phyloP scores from a whole-genome alignment of 2,797 vertebrate species.

The Melanotaenia pygmaea region DNA sequence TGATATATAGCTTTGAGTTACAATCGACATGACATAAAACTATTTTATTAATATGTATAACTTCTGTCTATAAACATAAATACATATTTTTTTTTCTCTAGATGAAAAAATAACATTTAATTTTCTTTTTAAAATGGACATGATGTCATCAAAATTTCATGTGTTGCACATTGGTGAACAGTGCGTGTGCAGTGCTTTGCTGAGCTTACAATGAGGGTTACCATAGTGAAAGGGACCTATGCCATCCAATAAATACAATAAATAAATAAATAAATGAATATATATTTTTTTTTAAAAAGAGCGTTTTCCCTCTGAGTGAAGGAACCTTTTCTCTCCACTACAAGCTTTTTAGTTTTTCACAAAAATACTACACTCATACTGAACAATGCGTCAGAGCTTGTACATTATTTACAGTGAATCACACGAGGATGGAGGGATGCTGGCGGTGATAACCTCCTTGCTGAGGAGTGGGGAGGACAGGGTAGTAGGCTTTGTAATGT shows the following conservation, averaged over 20 bases:
- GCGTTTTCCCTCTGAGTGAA: slow-evolving; percentile 66
- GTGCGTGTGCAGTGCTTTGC: slow-evolving; percentile 81
- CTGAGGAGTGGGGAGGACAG: not conserved
- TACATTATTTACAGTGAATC: slow-evolving; percentile 84
- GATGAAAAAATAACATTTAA: slow-evolving; percentile 82
- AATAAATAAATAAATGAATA: slow-evolving; percentile 52
- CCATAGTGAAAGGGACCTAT: slow-evolving; percentile 75
- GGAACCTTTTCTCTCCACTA: slow-evolving; percentile 71
- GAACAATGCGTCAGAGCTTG: slow-evolving; percentile 78
- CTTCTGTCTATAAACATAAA: slow-evolving; percentile 73
- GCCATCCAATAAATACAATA: slow-evolving; percentile 68
- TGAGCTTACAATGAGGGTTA: slow-evolving; percentile 74
- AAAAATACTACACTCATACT: slow-evolving; percentile 82
- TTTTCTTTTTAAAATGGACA: slow-evolving; percentile 47
- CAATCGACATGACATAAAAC: slow-evolving; percentile 62
- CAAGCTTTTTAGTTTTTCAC: slow-evolving; percentile 81
- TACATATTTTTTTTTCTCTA: slow-evolving; percentile 74
- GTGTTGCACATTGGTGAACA: slow-evolving; percentile 83
- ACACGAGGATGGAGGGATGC: slow-evolving; percentile 63
- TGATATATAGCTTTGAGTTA: slow-evolving; percentile 59
- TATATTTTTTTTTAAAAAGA: slow-evolving; percentile 55
- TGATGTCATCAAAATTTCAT: slow-evolving; percentile 74
- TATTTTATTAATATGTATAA: slow-evolving; percentile 64
- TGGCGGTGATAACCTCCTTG: slow-evolving; percentile 65
- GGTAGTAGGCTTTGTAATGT: slow-evolving; percentile 25